phyloP scores from a whole-genome alignment of 1,140 invertebrate genomes.

The honey bee (Apis mellifera) region DNA sequence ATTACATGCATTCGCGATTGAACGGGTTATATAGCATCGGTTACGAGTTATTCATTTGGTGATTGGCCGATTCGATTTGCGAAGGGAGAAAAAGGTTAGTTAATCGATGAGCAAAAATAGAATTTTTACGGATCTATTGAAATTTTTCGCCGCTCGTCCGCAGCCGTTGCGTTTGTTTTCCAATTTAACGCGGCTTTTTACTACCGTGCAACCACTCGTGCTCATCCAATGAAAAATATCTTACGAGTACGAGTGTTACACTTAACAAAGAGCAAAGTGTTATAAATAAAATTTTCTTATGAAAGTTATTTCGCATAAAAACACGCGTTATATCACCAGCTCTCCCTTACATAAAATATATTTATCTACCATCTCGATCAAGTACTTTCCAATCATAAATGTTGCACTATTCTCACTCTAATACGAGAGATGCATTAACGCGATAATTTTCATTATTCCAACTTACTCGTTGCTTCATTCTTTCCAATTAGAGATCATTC shows the following conservation, averaged over 20 bases:
- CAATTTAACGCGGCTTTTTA: background rate
- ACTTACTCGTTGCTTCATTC: too few relatives aligned
- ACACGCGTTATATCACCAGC: too few relatives aligned
- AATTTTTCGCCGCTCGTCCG: background rate
- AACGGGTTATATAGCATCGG: background rate
- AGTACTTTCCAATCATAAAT: too few relatives aligned
- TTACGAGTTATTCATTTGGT: constrained; percentile 22
- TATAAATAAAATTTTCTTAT: background rate
- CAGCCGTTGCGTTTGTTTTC: background rate
- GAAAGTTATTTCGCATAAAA: too few relatives aligned
- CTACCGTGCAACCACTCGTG: background rate
- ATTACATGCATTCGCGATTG: background rate
- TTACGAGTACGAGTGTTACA: background rate
- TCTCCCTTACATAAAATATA: too few relatives aligned
- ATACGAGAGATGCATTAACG: too few relatives aligned
- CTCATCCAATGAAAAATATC: too few relatives aligned
- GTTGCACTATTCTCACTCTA: too few relatives aligned
- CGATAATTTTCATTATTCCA: too few relatives aligned
- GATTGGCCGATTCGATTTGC: constrained; percentile 5
- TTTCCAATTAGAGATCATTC: too few relatives aligned
- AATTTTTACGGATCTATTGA: background rate
- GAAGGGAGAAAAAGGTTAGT: background rate
- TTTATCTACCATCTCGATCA: too few relatives aligned
- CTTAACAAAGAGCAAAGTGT: background rate
- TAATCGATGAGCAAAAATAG: constrained; percentile 15